Percentiles rank a stretch among this genome's conserved stretches.
phyloP scores from a whole-genome alignment of 2,888 invertebrate species.

The Conops quadrifasciatus region DNA sequence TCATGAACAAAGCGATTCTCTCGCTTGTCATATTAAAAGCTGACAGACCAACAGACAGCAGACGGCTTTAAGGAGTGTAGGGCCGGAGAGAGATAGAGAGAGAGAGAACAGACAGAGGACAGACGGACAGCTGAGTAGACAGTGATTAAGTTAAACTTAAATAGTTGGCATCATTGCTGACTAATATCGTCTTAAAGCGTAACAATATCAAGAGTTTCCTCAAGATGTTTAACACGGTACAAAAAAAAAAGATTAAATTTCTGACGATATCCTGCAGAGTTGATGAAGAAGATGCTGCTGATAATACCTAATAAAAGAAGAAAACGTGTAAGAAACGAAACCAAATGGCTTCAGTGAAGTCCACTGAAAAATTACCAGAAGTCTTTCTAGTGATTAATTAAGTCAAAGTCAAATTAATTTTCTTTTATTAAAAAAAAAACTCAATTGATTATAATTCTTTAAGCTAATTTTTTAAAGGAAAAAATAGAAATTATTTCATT shows the following conservation, averaged over 20 bases:
- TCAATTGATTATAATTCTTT: no score
- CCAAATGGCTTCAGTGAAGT: no score
- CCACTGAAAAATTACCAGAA: no score
- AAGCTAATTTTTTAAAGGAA: no score
- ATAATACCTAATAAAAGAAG: background rate
- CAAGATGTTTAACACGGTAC: background rate
- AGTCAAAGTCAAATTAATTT: no score
- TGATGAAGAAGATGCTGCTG: background rate
- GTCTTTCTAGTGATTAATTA: no score
- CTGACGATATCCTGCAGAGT: constrained; percentile 21
- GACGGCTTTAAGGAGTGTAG: background rate
- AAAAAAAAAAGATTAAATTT: background rate
- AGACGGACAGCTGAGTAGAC: constrained; percentile 28
- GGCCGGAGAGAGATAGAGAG: no score
- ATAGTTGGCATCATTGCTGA: constrained; percentile 42
- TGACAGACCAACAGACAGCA: background rate
- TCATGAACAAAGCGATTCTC: constrained; percentile 24
- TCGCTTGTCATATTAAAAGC: constrained; percentile 46
- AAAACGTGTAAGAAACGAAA: background rate
- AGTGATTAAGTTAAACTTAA: constrained; percentile 47
- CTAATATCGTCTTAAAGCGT: constrained; percentile 47
- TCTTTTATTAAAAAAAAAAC: no score
- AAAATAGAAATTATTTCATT: no score
- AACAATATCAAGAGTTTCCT: constrained; percentile 39
- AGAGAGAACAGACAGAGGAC: constrained; percentile 36